Evolutionary conservation across 2,888 invertebrate genomes (phyloP).

Genomic region (Exephanes ischioxanthus): DNA sequence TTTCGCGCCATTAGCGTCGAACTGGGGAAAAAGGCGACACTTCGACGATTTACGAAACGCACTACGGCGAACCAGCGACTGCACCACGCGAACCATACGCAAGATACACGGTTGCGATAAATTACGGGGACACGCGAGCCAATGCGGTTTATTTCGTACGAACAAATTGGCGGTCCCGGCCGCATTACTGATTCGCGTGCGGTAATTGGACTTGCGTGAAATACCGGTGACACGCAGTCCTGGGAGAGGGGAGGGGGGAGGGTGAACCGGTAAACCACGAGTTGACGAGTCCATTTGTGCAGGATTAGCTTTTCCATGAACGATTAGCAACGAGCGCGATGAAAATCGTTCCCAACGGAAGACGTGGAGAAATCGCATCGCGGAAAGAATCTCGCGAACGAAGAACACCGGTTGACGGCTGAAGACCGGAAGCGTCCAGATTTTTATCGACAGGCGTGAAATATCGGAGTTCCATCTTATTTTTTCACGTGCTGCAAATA

Average conservation of each 20-base stretch:
- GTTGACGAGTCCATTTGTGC: conserved; percentile 69
- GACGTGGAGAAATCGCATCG: background rate
- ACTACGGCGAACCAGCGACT: background rate
- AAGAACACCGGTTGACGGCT: conserved; percentile 8
- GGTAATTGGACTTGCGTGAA: conserved; percentile 71
- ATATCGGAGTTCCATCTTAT: background rate
- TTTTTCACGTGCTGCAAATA: conserved; percentile 12
- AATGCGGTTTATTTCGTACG: conserved; percentile 46
- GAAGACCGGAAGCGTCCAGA: background rate
- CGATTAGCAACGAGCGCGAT: background rate
- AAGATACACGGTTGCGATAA: conserved; percentile 63
- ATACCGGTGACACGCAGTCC: conserved; percentile 65
- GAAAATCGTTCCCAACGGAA: conserved; percentile 5
- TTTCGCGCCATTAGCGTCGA: background rate
- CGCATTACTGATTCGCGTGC: conserved; percentile 67
- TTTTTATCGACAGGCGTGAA: conserved; percentile 6
- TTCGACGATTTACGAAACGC: conserved; percentile 13
- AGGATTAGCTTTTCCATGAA: conserved; percentile 17
- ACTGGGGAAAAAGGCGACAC: conserved; percentile 18
- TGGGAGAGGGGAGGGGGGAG: background rate
- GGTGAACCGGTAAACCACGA: background rate
- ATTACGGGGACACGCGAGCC: conserved; percentile 67
- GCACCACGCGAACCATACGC: conserved; percentile 2
- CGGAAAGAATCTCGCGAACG: background rate
- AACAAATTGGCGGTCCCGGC: conserved; percentile 70